Base-by-base conservation (phyloP, 30 jellyfish, hydroid and myxozoan species). In the Turritopsis rubra region DNA sequence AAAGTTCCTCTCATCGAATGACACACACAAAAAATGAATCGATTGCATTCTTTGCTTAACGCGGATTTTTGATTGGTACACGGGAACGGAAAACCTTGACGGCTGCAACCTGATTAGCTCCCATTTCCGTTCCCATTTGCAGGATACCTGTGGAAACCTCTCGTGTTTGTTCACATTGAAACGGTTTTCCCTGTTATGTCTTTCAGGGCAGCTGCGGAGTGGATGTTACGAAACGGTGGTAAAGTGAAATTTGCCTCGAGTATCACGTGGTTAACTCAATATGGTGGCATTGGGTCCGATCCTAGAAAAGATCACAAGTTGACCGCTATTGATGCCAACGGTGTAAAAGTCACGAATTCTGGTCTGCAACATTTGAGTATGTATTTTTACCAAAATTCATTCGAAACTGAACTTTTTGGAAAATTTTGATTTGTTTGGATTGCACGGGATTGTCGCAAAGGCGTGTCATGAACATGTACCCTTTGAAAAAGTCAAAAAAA, bases 151-250 rank as follows among this genome's bases (percentile, higher is more conserved):
- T n/a, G n/a, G n/a, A n/a, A n/a, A n/a, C n/a, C n/a, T n/a, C n/a
- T n/a, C n/a, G n/a, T n/a, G n/a, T n/a, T n/a, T n/a, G n/a, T n/a
- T n/a, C n/a, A n/a, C n/a, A n/a, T n/a, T n/a, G n/a, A n/a, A n/a
- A n/a, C n/a, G n/a, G n/a, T n/a, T n/a, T n/a, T n/a, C n/a, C n/a
- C n/a, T n/a, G n/a, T n/a, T n/a, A n/a, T 29, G 0, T 20, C 71
- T 75, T 71, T 13, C 65, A 91, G 97, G 73, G 94, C 94, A 21
- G 97, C 97, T 13, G 96, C 96, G 18, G 97, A 91, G 70, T 91
- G 97, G 97, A 91, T 91, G 18, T 65, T 91, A 3, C 90, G 97
- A 7, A 91, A 91, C 84, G 97, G 97, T 18, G 97, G 97, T 16
- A 54, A 79, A 8, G 91, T 91, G 1, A 76, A 72, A 30, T 91